Conservation (phyloP, 35 echinoderm and acorn worm species). For the Ophioderma brevispina region DNA sequence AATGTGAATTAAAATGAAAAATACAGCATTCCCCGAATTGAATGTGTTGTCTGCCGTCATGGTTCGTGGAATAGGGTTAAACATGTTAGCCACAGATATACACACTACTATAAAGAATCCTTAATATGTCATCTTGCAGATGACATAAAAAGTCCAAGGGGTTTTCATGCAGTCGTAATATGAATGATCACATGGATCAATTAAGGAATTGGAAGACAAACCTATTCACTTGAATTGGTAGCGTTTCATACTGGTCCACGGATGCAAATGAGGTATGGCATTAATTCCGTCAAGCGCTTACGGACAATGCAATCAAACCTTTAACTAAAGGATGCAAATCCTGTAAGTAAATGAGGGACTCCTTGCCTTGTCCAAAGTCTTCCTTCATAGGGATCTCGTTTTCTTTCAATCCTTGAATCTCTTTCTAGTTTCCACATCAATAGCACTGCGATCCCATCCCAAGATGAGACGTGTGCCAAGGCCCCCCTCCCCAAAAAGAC, state of each 20-base stretch:
- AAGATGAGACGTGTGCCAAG: slow-evolving; percentile 35
- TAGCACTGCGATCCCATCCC: slow-evolving; percentile 81
- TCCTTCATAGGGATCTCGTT: slow-evolving; percentile 65
- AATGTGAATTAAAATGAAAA: not conserved
- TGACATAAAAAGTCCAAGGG: not conserved
- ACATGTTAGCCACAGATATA: too few relatives aligned
- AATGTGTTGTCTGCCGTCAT: too few relatives aligned
- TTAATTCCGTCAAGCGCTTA: too few relatives aligned
- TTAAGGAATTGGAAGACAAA: not conserved
- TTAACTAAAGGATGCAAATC: not conserved
- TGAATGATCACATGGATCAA: not conserved
- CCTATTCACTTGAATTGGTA: not conserved
- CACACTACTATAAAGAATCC: too few relatives aligned
- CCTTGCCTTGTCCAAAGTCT: slow-evolving; percentile 89
- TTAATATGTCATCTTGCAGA: not conserved
- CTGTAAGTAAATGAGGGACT: not conserved
- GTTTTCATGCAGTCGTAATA: too few relatives aligned
- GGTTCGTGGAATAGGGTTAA: too few relatives aligned
- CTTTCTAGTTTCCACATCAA: slow-evolving; percentile 74
- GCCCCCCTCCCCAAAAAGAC: too few relatives aligned
- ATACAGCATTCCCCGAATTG: too few relatives aligned
- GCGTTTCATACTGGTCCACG: too few relatives aligned
- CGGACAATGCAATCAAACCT: too few relatives aligned
- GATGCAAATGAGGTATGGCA: too few relatives aligned
- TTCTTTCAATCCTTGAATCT: slow-evolving; percentile 36